Percentiles rank a stretch among this genome's conserved stretches.
Evolutionary conservation across 2,797 vertebrate species (phyloP).

Genomic region (Sebastiscus albofasciatus): DNA sequence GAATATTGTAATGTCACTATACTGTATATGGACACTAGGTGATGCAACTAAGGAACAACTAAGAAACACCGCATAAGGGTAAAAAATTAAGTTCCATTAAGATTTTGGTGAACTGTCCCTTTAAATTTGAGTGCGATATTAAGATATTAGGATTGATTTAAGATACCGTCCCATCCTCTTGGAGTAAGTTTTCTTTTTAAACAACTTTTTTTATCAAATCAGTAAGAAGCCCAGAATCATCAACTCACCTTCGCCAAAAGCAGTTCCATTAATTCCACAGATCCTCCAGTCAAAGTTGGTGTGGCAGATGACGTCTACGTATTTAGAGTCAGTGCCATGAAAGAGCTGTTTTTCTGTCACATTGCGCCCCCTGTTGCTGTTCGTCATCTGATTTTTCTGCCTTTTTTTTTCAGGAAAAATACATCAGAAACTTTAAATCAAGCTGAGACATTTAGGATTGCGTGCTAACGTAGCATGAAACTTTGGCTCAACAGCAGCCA

Average conservation of each 20-base stretch:
- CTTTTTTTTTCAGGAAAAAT: conserved; percentile 63
- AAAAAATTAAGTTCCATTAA: neutral
- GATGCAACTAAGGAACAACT: no score
- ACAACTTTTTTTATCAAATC: neutral
- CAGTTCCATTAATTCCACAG: conserved; percentile 89
- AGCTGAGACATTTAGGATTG: neutral
- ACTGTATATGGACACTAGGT: neutral
- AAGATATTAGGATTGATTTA: neutral
- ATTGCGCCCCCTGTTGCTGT: conserved; percentile 68
- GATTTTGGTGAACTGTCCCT: neutral
- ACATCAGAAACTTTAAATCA: neutral
- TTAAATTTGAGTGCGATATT: neutral
- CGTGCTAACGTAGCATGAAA: fast-evolving
- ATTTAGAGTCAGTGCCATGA: conserved; percentile 86
- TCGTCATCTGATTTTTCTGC: conserved; percentile 91
- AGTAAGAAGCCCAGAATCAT: neutral
- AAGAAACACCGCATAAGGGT: neutral
- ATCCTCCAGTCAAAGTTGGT: conserved; percentile 95
- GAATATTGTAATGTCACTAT: neutral
- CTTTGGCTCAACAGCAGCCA: neutral
- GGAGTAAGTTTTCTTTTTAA: neutral
- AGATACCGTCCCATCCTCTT: neutral
- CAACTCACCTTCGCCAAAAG: conserved; percentile 88
- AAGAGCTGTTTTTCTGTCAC: conserved; percentile 87
- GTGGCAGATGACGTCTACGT: conserved; percentile 86